Evolutionary conservation across 2,888 invertebrate species (phyloP), one percentile per base, ranked within the genome.

Genomic region (Omphaloscelis lunosa): DNA sequence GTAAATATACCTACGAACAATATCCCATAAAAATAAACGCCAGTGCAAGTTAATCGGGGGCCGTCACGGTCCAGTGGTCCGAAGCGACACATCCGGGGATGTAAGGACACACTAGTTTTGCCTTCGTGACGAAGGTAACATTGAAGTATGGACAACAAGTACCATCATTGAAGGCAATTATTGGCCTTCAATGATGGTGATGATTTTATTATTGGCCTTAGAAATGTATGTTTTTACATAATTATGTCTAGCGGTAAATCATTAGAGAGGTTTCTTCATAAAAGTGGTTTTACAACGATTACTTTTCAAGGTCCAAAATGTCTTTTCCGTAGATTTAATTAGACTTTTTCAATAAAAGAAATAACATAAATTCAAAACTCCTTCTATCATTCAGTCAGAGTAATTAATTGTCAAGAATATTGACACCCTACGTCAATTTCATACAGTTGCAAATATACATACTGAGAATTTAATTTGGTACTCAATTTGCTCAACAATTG

Each of bases 71-170:
- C 92, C 90, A 91, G 79, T 92, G 94, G 88, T 67, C 89, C 86
- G 91, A 83, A 90, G 90, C 88, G 82, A 88, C 90, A 90, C 92
- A 94, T 95, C 95, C 95, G 95, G 94, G 87, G 89, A 86, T 85
- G 86, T 65, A 34, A 68, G 77, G 72, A 83, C 79, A 77, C 76
- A 70, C 15, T 70, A 68, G 75, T 29, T 56, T 39, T 51, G 63
- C 45, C 68, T 79, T 77, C 39, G 51, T 63, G 12, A 65, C 58
- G 9, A 27, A 45, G 5, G 45, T 51, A 53, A 77, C 39, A 48
- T 45, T 66, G 27, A 45, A 17, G 69, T 15, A 27, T 59, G 29
- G 34, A 27, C 53, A 84, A 41, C 41, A 80, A 58, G 58, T 41
- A n/a, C 17, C 41, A 66, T n/a, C 2, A 45, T 41, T 41, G 4